A percentile compares a stretch with the other conserved stretches of the same genome.
Evolutionary conservation across 1,140 invertebrate genomes (phyloP).

Genomic region (Vollenhovia emeryi): DNA sequence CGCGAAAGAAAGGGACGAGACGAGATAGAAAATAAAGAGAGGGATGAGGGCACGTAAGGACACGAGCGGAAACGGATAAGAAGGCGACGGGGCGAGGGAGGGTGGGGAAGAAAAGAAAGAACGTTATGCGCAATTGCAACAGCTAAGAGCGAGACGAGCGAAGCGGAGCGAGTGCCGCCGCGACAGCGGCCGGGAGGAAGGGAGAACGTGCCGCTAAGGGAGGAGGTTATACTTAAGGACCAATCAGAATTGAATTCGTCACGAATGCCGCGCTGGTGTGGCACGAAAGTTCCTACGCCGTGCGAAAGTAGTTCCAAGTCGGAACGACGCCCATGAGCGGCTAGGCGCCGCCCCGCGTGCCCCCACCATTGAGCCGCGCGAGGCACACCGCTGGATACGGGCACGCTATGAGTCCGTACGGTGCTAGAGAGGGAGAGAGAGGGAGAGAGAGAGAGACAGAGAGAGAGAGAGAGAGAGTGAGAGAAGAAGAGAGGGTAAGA

Average conservation of each 20-base stretch:
- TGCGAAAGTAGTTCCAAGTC: constrained; percentile 81
- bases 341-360: constrained; percentile 77
- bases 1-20: constrained; percentile 30
- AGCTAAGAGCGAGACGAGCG: constrained; percentile 64
- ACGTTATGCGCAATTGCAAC: constrained; percentile 61
- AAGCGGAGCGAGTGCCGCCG: constrained; percentile 38
- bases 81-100: constrained; percentile 7
- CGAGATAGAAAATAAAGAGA: background rate
- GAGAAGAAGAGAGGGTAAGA: background rate
- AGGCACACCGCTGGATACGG: constrained; percentile 59
- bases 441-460: background rate
- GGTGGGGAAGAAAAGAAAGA: constrained; percentile 61
- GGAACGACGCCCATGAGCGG: constrained; percentile 81
- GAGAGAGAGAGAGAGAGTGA: background rate
- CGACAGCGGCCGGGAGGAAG: constrained; percentile 34
- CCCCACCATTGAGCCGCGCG: constrained; percentile 70
- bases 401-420: constrained; percentile 32
- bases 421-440: background rate
- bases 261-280: constrained; percentile 79
- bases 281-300: constrained; percentile 79
- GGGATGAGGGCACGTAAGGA: constrained; percentile 32
- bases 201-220: constrained; percentile 76
- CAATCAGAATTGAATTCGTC: constrained; percentile 86
- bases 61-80: constrained; percentile 46
- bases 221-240: constrained; percentile 84